Evolutionary conservation across 2,113 vertebrate genomes (phyloP).

Genomic region (Nycticorax nycticorax): DNA sequence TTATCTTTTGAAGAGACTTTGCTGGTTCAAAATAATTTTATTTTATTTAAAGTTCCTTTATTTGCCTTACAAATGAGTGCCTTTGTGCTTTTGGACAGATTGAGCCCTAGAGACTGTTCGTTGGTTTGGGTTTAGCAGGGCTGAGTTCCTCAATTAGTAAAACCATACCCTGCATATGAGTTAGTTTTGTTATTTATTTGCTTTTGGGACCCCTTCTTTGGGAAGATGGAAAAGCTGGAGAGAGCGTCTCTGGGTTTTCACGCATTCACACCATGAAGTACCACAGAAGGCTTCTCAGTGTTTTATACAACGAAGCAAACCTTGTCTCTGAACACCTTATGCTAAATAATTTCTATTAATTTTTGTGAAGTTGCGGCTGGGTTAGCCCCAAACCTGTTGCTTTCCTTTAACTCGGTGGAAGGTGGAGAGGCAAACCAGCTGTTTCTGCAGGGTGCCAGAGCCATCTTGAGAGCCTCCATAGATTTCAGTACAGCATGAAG

Average conservation of each 20-base stretch:
- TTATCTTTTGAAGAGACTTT: neutral
- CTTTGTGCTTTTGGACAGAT: neutral
- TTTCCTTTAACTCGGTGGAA: neutral
- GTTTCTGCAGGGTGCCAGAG: neutral
- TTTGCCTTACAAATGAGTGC: neutral
- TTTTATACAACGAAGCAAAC: neutral
- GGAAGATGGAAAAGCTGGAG: neutral
- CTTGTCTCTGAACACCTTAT: neutral
- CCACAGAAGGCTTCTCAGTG: neutral
- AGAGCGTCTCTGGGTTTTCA: neutral
- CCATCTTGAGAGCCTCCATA: neutral
- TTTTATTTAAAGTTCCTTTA: neutral
- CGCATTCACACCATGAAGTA: fast-evolving
- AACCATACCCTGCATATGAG: neutral
- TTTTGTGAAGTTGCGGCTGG: neutral
- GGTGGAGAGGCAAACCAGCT: neutral
- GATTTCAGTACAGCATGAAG: neutral
- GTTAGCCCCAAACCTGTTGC: neutral
- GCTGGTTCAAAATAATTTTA: neutral
- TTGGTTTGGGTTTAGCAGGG: neutral
- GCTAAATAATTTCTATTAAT: neutral
- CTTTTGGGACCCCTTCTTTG: neutral
- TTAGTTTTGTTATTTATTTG: neutral
- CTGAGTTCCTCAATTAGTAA: neutral
- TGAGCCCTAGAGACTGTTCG: neutral